Evolutionary conservation across 2,888 invertebrate genomes (phyloP).

Genomic region (Thecophora atra): DNA sequence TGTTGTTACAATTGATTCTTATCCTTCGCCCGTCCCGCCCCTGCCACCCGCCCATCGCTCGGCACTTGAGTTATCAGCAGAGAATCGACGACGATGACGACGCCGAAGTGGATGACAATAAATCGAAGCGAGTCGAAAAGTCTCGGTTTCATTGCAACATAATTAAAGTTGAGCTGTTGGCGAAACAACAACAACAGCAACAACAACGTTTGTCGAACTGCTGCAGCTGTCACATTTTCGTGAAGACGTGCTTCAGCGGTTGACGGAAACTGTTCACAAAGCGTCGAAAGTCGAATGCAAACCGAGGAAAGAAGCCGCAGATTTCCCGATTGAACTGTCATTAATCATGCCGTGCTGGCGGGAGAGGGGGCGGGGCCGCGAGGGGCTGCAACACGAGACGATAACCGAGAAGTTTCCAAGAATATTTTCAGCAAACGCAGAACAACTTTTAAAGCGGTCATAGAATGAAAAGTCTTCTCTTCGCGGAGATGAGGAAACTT

Average conservation of each 20-base stretch:
- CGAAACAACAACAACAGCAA: background rate
- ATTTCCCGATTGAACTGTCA: slow-evolving; percentile 30
- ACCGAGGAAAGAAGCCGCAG: background rate
- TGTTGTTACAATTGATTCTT: slow-evolving; percentile 17
- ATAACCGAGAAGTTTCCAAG: background rate
- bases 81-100: slow-evolving; percentile 12
- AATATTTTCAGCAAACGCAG: too few relatives aligned
- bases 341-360: slow-evolving; percentile 24
- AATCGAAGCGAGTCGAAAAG: slow-evolving; percentile 23
- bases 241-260: slow-evolving; percentile 9
- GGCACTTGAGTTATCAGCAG: background rate
- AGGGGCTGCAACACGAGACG: background rate
- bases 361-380: background rate
- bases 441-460: too few relatives aligned
- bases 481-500: too few relatives aligned
- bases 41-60: background rate
- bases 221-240: slow-evolving; percentile 41
- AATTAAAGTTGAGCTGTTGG: slow-evolving; percentile 38
- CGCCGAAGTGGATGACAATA: background rate
- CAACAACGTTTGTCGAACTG: slow-evolving; percentile 29
- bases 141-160: slow-evolving; percentile 39
- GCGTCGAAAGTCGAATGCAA: background rate
- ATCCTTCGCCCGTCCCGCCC: background rate
- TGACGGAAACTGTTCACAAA: slow-evolving; percentile 17
- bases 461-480: too few relatives aligned